Base-by-base conservation (phyloP, 1,140 invertebrate genomes). In the Camponotus vicinus region DNA sequence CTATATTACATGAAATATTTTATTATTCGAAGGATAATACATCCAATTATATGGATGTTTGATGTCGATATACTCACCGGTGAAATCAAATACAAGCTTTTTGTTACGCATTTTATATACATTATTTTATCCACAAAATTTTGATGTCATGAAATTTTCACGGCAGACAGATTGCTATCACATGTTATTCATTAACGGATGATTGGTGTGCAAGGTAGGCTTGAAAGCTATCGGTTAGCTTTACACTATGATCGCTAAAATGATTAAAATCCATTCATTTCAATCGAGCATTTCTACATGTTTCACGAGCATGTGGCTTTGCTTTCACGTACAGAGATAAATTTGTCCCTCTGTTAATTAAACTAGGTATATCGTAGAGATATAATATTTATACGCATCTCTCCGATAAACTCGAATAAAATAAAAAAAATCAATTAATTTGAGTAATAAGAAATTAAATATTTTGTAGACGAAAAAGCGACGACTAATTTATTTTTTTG, bases 241-340 rank as follows among this genome's bases (percentile, higher is more conserved):
- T 82, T 37, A 40, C 18, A 59, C 67, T 34, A 37, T 11, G 9
- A 61, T 32, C 37, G 27, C 13, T 83, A 52, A 75, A 45, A 83
- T 83, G 40, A 83, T 83, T 83, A 75, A 83, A 83, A 52, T 82
- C 32, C 67, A 57, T 83, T 63, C 34, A 59, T 15, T 80, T 59
- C 78, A 32, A 80, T 80, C 78, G 45, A 42, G 49, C 5, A 1
- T 42, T 70, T 69, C n/a, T 3, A 79, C 34, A 27, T 42, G 9
- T 42, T 32, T 42, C 52, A 18, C 45, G 21, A 59, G 3, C 18
- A 21, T n/a, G 40, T 2, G 34, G 42, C 27, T 42, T 59, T 70
- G 45, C 34, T 21, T 69, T 9, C 37, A 61, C 32, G 40, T 21
- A 27, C n/a, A 6, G 27, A 13, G 32, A 55, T 82, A 71, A 82